Evolutionary conservation across 2,113 vertebrate species (phyloP).

Genomic region (Amphiprion percula): DNA sequence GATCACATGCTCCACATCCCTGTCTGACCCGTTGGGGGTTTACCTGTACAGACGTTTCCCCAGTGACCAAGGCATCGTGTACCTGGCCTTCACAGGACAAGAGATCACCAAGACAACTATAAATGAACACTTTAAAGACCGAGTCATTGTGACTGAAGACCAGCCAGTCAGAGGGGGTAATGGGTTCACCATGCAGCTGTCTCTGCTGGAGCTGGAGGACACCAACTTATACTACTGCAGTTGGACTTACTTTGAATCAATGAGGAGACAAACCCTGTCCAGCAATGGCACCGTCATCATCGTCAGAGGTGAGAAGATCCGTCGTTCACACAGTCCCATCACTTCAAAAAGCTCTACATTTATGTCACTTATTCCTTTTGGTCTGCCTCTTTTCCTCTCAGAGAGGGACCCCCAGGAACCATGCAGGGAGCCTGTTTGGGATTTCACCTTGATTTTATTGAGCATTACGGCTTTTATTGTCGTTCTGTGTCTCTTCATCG

Average conservation of each 20-base stretch:
- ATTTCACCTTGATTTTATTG: slow-evolving; percentile 34
- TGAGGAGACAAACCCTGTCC: accelerated
- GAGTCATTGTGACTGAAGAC: slow-evolving; percentile 1
- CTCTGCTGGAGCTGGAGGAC: slow-evolving; percentile 56
- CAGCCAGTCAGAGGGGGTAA: accelerated
- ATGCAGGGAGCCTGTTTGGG: slow-evolving; percentile 23
- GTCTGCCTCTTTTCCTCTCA: slow-evolving; percentile 7
- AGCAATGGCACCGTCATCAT: slow-evolving; percentile 69
- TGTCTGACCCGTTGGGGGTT: not conserved
- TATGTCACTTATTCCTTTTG: not conserved
- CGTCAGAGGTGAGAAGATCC: slow-evolving; percentile 64
- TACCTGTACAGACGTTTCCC: slow-evolving; percentile 38
- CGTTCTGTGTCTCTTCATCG: not conserved
- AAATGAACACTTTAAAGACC: accelerated
- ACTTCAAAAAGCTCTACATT: not conserved
- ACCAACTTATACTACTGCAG: slow-evolving; percentile 73
- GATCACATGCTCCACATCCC: slow-evolving; percentile 59
- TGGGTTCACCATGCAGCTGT: slow-evolving; percentile 54
- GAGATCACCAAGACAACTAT: not conserved
- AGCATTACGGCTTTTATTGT: not conserved
- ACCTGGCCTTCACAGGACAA: accelerated
- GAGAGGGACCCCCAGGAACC: slow-evolving; percentile 29
- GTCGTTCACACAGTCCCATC: not conserved
- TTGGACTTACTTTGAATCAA: not conserved
- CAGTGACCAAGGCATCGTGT: accelerated